These are phyloP conservation scores for Bembecia ichneumoniformis DNA, from an alignment of 2,888 invertebrate genomes.

Conservation along the genomic window DNA sequence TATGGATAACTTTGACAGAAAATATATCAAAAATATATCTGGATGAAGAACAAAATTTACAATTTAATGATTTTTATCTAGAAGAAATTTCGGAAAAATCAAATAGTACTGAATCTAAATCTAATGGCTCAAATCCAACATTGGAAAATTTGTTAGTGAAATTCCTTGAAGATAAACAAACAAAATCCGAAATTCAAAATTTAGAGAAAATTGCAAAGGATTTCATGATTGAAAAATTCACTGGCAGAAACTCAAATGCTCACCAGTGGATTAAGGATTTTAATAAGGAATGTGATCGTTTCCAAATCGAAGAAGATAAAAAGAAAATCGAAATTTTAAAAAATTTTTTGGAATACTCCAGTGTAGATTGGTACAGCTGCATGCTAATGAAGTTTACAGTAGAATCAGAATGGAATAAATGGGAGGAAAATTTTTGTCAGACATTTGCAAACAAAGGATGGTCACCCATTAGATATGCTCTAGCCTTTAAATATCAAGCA, in stretches of 20 bases:
- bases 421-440: constrained; percentile 18
- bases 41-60: constrained; percentile 8
- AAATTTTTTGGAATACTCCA: constrained; percentile 7
- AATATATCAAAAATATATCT: constrained; percentile 1
- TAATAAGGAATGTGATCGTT: too few species aligned
- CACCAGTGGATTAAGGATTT: constrained; percentile 4
- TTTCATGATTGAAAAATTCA: constrained; percentile 6
- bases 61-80: constrained; percentile 6
- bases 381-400: constrained; percentile 12
- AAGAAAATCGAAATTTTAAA: too few species aligned
- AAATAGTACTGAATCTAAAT: too few species aligned
- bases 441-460: constrained; percentile 20
- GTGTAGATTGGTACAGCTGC: constrained; percentile 10
- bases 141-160: too few species aligned
- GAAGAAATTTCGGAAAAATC: constrained; percentile 6
- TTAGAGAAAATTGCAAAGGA: not conserved
- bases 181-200: constrained; percentile 3
- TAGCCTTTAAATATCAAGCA: constrained; percentile 17
- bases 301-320: too few species aligned
- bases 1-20: constrained; percentile 4
- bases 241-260: constrained; percentile 6
- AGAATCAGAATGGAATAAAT: constrained; percentile 12
- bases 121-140: too few species aligned
- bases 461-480: constrained; percentile 14
- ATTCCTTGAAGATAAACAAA: too few species aligned